A percentile compares a stretch with the other conserved stretches of the same genome.
Conservation (phyloP, 1,140 invertebrate species). For the Neotoxoptera formosana region DNA sequence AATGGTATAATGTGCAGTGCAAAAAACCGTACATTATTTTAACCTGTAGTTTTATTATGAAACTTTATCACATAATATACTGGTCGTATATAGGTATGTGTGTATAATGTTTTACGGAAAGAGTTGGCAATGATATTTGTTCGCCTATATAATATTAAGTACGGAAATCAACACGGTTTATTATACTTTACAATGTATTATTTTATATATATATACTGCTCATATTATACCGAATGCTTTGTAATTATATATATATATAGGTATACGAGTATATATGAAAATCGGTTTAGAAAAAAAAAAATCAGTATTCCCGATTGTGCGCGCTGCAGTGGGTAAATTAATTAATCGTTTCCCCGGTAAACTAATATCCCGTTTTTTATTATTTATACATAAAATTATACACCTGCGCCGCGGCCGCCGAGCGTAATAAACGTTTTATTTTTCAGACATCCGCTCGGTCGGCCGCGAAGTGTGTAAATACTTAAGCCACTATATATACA, state of each 20-base stretch:
- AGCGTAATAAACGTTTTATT: neutral
- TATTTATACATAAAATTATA: slow-evolving; percentile 8
- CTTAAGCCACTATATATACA: neutral
- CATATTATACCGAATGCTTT: neutral
- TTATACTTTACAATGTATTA: neutral
- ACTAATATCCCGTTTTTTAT: slow-evolving; percentile 7
- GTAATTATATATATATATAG: too few relatives aligned
- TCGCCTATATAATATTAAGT: neutral
- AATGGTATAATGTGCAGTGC: neutral
- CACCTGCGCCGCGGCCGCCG: neutral
- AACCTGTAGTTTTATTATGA: neutral
- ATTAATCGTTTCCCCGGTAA: neutral
- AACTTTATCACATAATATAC: neutral
- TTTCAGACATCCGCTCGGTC: neutral
- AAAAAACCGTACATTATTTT: neutral
- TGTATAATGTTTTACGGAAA: neutral
- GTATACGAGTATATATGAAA: neutral
- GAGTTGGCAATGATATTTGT: neutral
- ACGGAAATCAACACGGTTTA: neutral
- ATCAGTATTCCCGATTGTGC: neutral
- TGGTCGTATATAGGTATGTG: neutral
- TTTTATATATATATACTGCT: neutral
- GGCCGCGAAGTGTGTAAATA: slow-evolving; percentile 23
- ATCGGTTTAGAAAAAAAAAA: neutral
- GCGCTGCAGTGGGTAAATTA: neutral